A percentile compares a stretch with the other conserved stretches of the same genome.
Evolutionary conservation across 2,113 vertebrate genomes (phyloP).

Genomic region (Paramormyrops kingsleyae): DNA sequence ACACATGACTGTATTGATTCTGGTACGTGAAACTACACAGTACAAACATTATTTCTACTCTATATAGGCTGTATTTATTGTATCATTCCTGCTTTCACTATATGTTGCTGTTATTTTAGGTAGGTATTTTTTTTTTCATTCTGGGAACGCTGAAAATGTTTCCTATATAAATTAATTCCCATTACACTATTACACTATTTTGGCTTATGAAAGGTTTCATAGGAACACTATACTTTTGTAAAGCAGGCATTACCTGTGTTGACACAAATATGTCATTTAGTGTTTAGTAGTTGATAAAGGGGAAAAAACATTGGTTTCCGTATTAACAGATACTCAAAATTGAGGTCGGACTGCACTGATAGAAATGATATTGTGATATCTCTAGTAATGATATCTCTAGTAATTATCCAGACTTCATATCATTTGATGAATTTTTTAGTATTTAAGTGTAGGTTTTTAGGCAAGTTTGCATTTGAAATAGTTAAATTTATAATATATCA

Average conservation of each 20-base stretch:
- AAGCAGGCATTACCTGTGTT: background rate
- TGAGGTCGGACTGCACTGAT: background rate
- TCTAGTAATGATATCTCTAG: background rate
- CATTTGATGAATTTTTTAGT: background rate
- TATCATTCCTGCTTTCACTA: too few species aligned
- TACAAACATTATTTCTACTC: too few species aligned
- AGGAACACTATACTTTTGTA: background rate
- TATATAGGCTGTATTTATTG: too few species aligned
- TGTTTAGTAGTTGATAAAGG: background rate
- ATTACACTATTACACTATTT: too few species aligned
- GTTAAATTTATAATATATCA: background rate
- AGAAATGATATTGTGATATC: background rate
- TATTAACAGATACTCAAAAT: background rate
- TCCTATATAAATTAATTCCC: background rate
- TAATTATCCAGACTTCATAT: background rate
- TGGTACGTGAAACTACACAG: too few species aligned
- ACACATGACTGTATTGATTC: too few species aligned
- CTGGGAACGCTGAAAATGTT: too few species aligned
- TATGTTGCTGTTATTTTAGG: too few species aligned
- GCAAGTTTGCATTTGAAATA: background rate
- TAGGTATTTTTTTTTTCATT: too few species aligned
- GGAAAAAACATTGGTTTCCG: background rate
- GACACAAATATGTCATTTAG: background rate
- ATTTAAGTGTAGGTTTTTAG: background rate
- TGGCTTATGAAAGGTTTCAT: too few species aligned